phyloP scores from a whole-genome alignment of 1,140 invertebrate genomes.

The Theocolax elegans region DNA sequence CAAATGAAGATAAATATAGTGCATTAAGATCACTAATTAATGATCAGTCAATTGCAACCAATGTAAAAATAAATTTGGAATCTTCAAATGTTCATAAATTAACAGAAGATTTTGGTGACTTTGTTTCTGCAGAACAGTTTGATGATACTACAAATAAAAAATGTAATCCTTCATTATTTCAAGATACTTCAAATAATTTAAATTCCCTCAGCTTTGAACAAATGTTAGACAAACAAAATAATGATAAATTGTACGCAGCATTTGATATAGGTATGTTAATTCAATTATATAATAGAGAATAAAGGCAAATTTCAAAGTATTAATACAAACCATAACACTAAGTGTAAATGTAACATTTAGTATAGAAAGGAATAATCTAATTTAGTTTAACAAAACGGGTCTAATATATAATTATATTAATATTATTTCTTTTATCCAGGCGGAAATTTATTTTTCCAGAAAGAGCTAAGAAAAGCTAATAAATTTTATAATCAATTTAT shows the following conservation, averaged over 20 bases:
- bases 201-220: constrained; percentile 56
- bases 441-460: too few relatives aligned
- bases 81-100: background rate
- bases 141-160: constrained; percentile 48
- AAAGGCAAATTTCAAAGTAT: too few relatives aligned
- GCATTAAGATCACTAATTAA: constrained; percentile 64
- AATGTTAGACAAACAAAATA: constrained; percentile 46
- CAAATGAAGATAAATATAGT: constrained; percentile 66
- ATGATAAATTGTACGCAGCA: constrained; percentile 51
- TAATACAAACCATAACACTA: too few relatives aligned
- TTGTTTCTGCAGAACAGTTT: constrained; percentile 67
- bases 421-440: too few relatives aligned
- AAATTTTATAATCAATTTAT: too few relatives aligned
- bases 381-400: too few relatives aligned
- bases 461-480: too few relatives aligned
- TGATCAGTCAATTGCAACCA: constrained; percentile 44
- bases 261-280: constrained; percentile 54
- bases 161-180: constrained; percentile 51
- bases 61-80: constrained; percentile 40
- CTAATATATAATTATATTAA: too few relatives aligned
- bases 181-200: constrained; percentile 61
- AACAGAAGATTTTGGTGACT: constrained; percentile 72
- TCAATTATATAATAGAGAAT: too few relatives aligned
- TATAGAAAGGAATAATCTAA: too few relatives aligned
- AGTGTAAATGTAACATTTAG: too few relatives aligned